Evolutionary conservation across 1,140 invertebrate species (phyloP).

Genomic region (Hylyphantes graminicola): DNA sequence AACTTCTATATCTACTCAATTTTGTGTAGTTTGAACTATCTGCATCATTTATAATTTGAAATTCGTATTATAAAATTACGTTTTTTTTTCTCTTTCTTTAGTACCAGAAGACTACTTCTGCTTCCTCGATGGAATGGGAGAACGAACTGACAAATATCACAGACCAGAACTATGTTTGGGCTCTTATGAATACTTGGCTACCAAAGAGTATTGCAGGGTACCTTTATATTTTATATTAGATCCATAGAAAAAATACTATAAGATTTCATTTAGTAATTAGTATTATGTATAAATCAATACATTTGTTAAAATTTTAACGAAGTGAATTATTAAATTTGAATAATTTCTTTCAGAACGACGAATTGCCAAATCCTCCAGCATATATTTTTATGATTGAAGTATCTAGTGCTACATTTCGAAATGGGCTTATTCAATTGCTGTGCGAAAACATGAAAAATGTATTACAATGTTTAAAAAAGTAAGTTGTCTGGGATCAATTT

Average conservation of each 20-base stretch:
- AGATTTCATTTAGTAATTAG: too few species aligned
- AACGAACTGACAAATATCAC: conserved; percentile 91
- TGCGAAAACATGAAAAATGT: conserved; percentile 83
- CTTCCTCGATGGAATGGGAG: conserved; percentile 96
- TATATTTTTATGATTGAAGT: conserved; percentile 98
- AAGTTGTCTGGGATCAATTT: conserved; percentile 39
- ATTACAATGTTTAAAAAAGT: conserved; percentile 70
- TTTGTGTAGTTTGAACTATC: not conserved
- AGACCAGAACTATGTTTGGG: conserved; percentile 95
- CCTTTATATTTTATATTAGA: not conserved
- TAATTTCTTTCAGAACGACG: conserved; percentile 78
- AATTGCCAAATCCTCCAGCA: conserved; percentile 90
- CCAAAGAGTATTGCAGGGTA: conserved; percentile 96
- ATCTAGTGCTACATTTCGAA: conserved; percentile 95
- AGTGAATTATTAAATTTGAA: not conserved
- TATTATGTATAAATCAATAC: not conserved
- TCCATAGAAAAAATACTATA: too few species aligned
- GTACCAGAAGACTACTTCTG: conserved; percentile 97
- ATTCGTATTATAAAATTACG: not conserved
- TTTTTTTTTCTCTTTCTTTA: conserved; percentile 66
- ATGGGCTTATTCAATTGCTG: conserved; percentile 87
- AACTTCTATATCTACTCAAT: not conserved
- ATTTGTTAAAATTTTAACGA: not conserved
- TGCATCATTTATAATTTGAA: not conserved
- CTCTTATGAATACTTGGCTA: conserved; percentile 97